Evolutionary conservation across 2,113 vertebrate species (phyloP).

Genomic region (Oreocharis arfaki): DNA sequence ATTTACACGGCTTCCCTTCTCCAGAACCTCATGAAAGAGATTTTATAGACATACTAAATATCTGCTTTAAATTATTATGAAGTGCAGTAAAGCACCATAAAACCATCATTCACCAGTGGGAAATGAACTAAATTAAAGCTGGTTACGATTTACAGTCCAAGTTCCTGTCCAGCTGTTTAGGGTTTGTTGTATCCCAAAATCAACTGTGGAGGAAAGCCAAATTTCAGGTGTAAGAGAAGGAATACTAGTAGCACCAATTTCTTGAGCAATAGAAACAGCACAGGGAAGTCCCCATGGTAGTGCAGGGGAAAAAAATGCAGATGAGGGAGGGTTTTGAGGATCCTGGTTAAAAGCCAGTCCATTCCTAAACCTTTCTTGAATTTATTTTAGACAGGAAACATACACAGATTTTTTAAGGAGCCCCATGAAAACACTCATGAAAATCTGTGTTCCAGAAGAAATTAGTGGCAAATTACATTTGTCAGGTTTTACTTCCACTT

Average conservation of each 20-base stretch:
- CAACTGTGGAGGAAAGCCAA: neutral
- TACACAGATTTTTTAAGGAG: neutral
- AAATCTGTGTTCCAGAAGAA: neutral
- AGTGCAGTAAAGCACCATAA: constrained; percentile 61
- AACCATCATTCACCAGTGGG: constrained; percentile 49
- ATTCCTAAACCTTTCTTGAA: neutral
- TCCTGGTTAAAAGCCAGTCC: neutral
- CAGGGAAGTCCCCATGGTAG: neutral
- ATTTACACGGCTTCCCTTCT: constrained; percentile 13
- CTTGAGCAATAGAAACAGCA: neutral
- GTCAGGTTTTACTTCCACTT: neutral
- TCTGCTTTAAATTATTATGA: constrained; percentile 65
- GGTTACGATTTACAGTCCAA: neutral
- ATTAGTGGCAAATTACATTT: neutral
- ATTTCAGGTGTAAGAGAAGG: neutral
- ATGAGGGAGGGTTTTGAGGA: neutral
- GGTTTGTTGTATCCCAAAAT: neutral
- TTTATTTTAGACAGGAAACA: neutral
- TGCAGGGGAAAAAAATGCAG: neutral
- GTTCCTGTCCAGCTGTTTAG: neutral
- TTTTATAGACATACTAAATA: constrained; percentile 68
- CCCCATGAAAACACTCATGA: neutral
- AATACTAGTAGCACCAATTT: neutral
- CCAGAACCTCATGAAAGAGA: constrained; percentile 21
- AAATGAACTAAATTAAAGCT: constrained; percentile 54